phyloP scores from a whole-genome alignment of 2,797 vertebrate genomes.

The Bryconaethiops microstoma region DNA sequence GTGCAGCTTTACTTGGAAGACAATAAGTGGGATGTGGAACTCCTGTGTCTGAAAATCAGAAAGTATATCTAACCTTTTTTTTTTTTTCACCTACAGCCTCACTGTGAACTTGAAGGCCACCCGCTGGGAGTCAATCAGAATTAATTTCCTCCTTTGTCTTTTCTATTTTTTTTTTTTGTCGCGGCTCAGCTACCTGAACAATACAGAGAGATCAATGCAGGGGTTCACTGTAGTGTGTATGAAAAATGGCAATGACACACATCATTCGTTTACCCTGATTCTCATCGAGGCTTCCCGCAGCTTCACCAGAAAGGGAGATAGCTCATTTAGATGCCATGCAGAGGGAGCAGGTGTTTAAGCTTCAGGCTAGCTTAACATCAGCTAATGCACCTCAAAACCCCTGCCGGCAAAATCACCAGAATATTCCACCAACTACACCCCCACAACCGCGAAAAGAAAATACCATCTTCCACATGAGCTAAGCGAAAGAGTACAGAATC shows the following conservation, averaged over 20 bases:
- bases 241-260: slow-evolving; percentile 42
- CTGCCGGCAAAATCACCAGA: slow-evolving; percentile 37
- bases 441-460: neutral
- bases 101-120: slow-evolving; percentile 13
- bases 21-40: neutral
- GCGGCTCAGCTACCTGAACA: slow-evolving; percentile 36
- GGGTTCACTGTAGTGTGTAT: slow-evolving; percentile 32
- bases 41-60: slow-evolving; percentile 29
- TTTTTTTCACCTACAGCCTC: neutral
- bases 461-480: neutral
- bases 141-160: slow-evolving; percentile 13
- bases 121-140: slow-evolving; percentile 34
- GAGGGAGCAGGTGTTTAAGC: slow-evolving; percentile 55
- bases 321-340: slow-evolving; percentile 51
- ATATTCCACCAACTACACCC: neutral
- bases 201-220: slow-evolving; percentile 40
- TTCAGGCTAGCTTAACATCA: slow-evolving; percentile 54
- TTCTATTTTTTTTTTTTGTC: slow-evolving; percentile 10
- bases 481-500: neutral
- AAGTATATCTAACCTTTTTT: slow-evolving; percentile 1
- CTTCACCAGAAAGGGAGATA: slow-evolving; percentile 13
- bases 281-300: slow-evolving; percentile 37
- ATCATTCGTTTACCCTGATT: slow-evolving; percentile 33
- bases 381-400: slow-evolving; percentile 42
- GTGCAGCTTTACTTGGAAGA: neutral